Conservation (phyloP, 2,113 vertebrate species). For the Dipodomys ordii region DNA sequence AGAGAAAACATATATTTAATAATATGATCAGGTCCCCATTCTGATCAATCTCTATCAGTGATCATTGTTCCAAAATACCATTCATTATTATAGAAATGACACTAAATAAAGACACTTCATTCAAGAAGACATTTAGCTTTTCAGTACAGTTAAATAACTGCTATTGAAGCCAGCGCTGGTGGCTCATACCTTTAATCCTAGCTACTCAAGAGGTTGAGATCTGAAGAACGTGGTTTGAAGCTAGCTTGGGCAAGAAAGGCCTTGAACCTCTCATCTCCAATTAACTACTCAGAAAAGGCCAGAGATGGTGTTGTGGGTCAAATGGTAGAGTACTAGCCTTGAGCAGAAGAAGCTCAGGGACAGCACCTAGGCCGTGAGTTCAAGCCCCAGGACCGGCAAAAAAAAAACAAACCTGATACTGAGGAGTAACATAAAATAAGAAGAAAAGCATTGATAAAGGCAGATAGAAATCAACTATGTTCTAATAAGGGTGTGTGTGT, state of each 20-base stretch:
- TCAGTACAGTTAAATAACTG: not conserved
- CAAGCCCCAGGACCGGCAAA: too few species aligned
- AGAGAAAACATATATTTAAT: not conserved
- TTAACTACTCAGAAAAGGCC: too few species aligned
- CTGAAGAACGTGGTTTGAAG: too few species aligned
- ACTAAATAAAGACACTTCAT: not conserved
- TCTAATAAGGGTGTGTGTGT: conserved; percentile 55
- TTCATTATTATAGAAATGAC: not conserved
- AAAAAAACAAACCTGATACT: too few species aligned
- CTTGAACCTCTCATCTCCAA: too few species aligned
- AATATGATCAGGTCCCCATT: conserved; percentile 9
- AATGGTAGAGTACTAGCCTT: too few species aligned
- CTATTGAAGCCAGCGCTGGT: not conserved
- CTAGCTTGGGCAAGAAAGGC: too few species aligned
- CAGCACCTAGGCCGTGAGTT: too few species aligned
- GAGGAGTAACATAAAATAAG: not conserved
- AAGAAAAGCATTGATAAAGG: conserved; percentile 69
- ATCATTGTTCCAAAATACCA: not conserved
- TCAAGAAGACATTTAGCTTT: not conserved
- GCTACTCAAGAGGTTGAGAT: too few species aligned
- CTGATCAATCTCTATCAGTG: not conserved
- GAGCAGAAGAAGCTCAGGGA: too few species aligned
- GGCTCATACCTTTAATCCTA: too few species aligned
- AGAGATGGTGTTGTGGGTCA: too few species aligned
- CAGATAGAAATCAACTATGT: conserved; percentile 73